Evolutionary conservation across 35 echinoderm and acorn worm species (phyloP).

Genomic region (Hemicentrotus pulcherrimus): DNA sequence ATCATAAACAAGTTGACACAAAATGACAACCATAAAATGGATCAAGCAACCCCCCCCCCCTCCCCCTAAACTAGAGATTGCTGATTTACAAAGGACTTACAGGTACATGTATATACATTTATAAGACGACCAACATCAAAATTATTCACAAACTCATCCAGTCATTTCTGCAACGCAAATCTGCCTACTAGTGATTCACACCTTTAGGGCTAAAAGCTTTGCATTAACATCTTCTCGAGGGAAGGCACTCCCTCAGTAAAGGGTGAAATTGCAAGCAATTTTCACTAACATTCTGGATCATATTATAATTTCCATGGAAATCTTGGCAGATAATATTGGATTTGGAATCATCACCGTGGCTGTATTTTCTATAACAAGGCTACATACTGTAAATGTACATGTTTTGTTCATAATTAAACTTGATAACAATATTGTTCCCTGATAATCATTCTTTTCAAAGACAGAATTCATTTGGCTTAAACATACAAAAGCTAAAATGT

Average conservation of each 20-base stretch:
- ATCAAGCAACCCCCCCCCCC: not conserved
- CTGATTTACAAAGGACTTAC: not conserved
- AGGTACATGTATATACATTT: too few relatives aligned
- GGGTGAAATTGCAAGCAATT: not conserved
- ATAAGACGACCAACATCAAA: not conserved
- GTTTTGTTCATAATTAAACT: too few relatives aligned
- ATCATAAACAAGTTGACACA: too few relatives aligned
- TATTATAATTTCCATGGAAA: not conserved
- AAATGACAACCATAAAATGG: too few relatives aligned
- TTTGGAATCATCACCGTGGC: too few relatives aligned
- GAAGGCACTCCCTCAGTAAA: not conserved
- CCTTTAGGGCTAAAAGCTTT: conserved; percentile 16
- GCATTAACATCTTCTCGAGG: not conserved
- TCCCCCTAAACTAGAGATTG: not conserved
- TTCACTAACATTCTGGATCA: not conserved
- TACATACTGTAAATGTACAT: too few relatives aligned
- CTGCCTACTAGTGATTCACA: not conserved
- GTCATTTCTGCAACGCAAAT: not conserved
- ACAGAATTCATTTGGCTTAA: too few relatives aligned
- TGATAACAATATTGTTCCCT: too few relatives aligned
- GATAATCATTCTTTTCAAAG: too few relatives aligned
- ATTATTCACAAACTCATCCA: not conserved
- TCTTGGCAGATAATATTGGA: not conserved
- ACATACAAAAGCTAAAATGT: too few relatives aligned
- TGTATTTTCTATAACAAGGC: too few relatives aligned